These are phyloP conservation scores for Chionis minor DNA, from an alignment of 2,113 vertebrate species.

Conservation along the genomic window DNA sequence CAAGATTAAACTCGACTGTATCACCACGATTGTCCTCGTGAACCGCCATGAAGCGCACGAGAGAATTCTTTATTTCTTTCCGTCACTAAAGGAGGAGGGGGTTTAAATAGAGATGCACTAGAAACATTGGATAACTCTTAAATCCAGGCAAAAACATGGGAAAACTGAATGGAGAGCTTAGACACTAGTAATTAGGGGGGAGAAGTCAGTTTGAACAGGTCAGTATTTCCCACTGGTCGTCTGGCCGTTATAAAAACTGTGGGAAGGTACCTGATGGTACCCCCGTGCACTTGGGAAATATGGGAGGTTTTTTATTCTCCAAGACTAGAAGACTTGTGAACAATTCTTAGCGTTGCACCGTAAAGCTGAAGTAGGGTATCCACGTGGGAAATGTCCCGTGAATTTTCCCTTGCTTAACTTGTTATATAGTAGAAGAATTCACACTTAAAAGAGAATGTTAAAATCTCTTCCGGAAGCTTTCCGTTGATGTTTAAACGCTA, in stretches of 20 bases:
- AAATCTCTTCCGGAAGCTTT: neutral
- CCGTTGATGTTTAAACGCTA: neutral
- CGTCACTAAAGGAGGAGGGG: neutral
- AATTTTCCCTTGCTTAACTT: rapidly evolving
- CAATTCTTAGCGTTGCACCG: neutral
- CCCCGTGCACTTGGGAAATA: rapidly evolving
- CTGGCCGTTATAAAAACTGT: neutral
- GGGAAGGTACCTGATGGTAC: rapidly evolving
- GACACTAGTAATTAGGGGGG: rapidly evolving
- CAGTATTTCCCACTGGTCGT: rapidly evolving
- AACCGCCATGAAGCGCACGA: neutral
- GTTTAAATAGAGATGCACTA: neutral
- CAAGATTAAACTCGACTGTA: rapidly evolving
- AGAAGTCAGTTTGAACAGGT: rapidly evolving
- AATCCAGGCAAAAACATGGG: neutral
- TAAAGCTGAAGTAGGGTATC: neutral
- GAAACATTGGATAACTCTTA: neutral
- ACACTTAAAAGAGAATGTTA: neutral
- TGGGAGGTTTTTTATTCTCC: neutral
- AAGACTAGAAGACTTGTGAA: rapidly evolving
- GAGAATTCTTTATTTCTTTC: neutral
- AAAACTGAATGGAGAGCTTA: neutral
- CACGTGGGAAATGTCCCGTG: neutral
- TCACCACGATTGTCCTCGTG: neutral
- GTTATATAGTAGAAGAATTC: rapidly evolving